Evolutionary conservation across 2,888 invertebrate genomes (phyloP).

Genomic region (Drosophila nigricruria): DNA sequence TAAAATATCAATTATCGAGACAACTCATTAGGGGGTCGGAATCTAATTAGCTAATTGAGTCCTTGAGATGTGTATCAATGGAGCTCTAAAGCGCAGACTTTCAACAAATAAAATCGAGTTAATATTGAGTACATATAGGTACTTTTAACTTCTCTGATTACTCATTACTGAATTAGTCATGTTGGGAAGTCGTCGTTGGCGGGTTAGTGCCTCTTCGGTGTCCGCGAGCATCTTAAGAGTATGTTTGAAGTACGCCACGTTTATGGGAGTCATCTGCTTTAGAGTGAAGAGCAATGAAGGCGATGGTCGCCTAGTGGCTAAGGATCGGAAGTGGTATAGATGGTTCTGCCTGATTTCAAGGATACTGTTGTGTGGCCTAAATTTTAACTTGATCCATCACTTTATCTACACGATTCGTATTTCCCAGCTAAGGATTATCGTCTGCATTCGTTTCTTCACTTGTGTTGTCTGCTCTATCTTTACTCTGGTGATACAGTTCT

Average conservation of each 20-base stretch:
- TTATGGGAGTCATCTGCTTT: conserved; percentile 56
- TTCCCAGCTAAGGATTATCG: background rate
- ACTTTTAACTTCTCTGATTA: background rate
- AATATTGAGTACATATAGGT: background rate
- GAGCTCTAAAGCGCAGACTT: background rate
- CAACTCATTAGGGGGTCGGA: background rate
- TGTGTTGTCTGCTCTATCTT: conserved; percentile 27
- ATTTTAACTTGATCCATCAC: background rate
- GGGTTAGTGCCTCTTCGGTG: conserved; percentile 37
- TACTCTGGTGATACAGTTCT: conserved; percentile 48
- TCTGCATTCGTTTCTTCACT: conserved; percentile 13
- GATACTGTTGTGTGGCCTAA: background rate
- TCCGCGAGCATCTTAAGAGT: conserved; percentile 32
- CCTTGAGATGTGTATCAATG: conserved; percentile 16
- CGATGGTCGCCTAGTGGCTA: conserved; percentile 32
- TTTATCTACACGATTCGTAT: background rate
- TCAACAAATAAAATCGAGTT: background rate
- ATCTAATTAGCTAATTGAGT: background rate
- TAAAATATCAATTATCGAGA: background rate
- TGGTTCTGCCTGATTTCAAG: conserved; percentile 51
- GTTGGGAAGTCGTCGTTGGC: conserved; percentile 36
- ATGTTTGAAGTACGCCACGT: conserved; percentile 43
- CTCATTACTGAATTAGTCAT: conserved; percentile 44
- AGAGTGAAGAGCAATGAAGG: conserved; percentile 19
- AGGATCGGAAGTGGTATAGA: conserved; percentile 27